phyloP scores from a whole-genome alignment of 2,888 invertebrate species.

The Acleris emargana region DNA sequence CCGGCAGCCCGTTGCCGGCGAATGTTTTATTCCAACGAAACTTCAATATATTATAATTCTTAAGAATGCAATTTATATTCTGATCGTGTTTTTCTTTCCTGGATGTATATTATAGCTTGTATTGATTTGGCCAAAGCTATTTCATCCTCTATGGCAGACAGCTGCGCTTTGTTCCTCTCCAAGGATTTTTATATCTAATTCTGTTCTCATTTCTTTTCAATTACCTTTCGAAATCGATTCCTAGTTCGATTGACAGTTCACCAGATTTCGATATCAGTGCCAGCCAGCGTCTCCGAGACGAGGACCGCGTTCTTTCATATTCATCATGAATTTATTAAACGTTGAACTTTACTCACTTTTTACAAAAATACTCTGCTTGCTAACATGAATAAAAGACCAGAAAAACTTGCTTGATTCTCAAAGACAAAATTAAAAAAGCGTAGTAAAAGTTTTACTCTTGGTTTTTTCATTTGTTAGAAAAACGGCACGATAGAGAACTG shows the following conservation, averaged over 20 bases:
- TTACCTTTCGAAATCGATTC: conserved; percentile 40
- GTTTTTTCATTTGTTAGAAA: conserved; percentile 32
- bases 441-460: conserved; percentile 27
- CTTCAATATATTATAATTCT: neutral
- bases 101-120: neutral
- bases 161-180: conserved; percentile 60
- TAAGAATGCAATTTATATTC: too few species aligned
- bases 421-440: conserved; percentile 33
- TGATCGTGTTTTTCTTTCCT: too few species aligned
- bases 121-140: conserved; percentile 44
- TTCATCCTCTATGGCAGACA: conserved; percentile 52
- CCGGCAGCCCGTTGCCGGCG: conserved; percentile 39
- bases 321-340: conserved; percentile 17
- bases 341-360: conserved; percentile 24
- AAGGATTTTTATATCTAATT: conserved; percentile 61
- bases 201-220: conserved; percentile 64
- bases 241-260: conserved; percentile 23
- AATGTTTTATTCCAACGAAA: neutral
- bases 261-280: conserved; percentile 4
- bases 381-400: conserved; percentile 25
- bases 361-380: conserved; percentile 19
- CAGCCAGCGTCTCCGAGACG: neutral
- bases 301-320: conserved; percentile 11
- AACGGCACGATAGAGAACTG: conserved; percentile 31
- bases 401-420: conserved; percentile 30